Evolutionary conservation across 2,888 invertebrate species (phyloP).

Genomic region (Chrysomela aeneicollis): DNA sequence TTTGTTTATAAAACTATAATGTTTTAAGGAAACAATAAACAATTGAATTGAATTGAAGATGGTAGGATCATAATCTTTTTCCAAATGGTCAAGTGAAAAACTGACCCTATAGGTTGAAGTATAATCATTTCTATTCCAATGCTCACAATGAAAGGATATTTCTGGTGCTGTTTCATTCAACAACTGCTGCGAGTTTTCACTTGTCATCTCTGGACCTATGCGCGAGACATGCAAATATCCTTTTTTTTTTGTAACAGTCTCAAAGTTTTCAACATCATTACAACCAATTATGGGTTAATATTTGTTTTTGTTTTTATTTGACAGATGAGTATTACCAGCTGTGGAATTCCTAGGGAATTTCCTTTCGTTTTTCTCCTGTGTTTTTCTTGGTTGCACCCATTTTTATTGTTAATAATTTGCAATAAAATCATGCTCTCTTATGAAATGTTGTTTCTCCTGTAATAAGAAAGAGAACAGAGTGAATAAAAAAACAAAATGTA

Average conservation of each 20-base stretch:
- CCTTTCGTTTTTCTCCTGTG: too few species aligned
- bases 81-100: constrained; percentile 12
- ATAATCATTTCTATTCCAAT: constrained; percentile 9
- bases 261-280: constrained; percentile 6
- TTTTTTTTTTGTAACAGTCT: constrained; percentile 3
- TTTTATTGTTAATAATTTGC: too few species aligned
- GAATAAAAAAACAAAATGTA: too few species aligned
- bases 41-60: too few species aligned
- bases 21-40: too few species aligned
- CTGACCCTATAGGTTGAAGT: constrained; percentile 10
- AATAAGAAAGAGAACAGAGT: too few species aligned
- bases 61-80: neutral
- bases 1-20: too few species aligned
- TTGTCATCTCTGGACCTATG: constrained; percentile 10
- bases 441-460: too few species aligned
- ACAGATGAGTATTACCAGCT: constrained; percentile 8
- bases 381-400: too few species aligned
- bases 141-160: neutral
- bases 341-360: constrained; percentile 8
- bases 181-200: constrained; percentile 11
- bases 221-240: constrained; percentile 11
- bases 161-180: constrained; percentile 12
- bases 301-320: constrained; percentile 10
- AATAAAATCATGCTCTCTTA: too few species aligned
- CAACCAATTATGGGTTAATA: neutral